phyloP scores from a whole-genome alignment of 2,113 vertebrate species.

The Gallinago paraguaiae region DNA sequence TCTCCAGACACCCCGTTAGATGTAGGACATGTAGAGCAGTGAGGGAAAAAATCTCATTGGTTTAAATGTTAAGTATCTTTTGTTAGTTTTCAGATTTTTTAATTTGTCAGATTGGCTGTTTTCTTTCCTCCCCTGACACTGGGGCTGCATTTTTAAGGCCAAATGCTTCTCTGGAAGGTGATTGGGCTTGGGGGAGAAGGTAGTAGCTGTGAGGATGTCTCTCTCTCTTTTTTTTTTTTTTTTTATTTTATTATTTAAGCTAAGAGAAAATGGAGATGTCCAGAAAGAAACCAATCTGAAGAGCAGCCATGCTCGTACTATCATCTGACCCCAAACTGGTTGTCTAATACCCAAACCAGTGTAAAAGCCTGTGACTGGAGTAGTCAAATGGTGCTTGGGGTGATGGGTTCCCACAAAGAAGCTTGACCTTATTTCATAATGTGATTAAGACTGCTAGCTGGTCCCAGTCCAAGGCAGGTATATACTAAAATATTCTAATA shows the following conservation, averaged over 20 bases:
- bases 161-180: accelerated
- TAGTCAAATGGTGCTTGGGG: no score
- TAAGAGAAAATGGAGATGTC: background rate
- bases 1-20: accelerated
- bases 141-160: background rate
- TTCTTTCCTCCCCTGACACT: background rate
- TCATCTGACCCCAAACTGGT: background rate
- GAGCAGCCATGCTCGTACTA: background rate
- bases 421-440: background rate
- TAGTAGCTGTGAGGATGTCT: no score
- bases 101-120: background rate
- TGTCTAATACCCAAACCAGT: no score
- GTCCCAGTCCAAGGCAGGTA: accelerated
- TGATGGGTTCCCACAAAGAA: background rate
- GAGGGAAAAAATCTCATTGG: background rate
- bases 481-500: background rate
- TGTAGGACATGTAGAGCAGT: background rate
- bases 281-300: background rate
- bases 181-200: background rate
- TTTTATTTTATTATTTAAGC: no score
- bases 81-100: background rate
- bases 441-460: background rate
- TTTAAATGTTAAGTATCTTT: background rate
- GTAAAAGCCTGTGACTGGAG: accelerated
- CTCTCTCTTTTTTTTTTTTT: background rate